Evolutionary conservation across 2,888 invertebrate species (phyloP), one percentile per base, ranked within the genome.

Genomic region (Embidobia sp.): DNA sequence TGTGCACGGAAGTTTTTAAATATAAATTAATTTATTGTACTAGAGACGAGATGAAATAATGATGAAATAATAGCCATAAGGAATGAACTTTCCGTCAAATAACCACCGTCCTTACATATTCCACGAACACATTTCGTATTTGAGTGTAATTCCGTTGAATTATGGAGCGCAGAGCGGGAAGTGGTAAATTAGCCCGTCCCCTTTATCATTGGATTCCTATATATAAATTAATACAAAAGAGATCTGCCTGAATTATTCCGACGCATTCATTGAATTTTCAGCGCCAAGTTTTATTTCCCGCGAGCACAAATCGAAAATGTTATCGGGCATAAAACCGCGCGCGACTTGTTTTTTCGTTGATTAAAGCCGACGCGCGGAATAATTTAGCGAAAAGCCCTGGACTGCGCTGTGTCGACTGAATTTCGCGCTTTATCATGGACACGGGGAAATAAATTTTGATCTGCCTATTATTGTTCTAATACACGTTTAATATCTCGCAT

Each of bases 381-480:
- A 51, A 64, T 46, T 40, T 35, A 4, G 15, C n/a, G 18, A 15
- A 26, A 29, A 42, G 15, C 13, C 31, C 22, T 22, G 7, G 37
- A 6, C 57, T 59, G 44, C 44, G 13, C 33, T 16, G 11, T 16
- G 3, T 29, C 57, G 26, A 6, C 3, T 15, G 5, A 35, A 35
- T 46, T 33, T 33, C 22, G 13, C 27, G 27, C 18, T 63, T 63
- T 44, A 42, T 46, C 19, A 15, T 37, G 6, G 15, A 49, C 40
- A 40, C 13, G 48, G 19, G 16, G 19, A 63, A 51, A 51, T 63
- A 40, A 40, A 51, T 64, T 64, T 26, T 31, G n/a, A 33, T 44
- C 33, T 16, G 16, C 22, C 44, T 31, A 29, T 57, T 57, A 61
- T 61, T 46, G 35, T 61, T 61, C 35, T 61, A 61, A 61, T 46